These are phyloP conservation scores for Cebidichthys violaceus DNA, from an alignment of 2,113 vertebrate genomes.

Conservation along the genomic window DNA sequence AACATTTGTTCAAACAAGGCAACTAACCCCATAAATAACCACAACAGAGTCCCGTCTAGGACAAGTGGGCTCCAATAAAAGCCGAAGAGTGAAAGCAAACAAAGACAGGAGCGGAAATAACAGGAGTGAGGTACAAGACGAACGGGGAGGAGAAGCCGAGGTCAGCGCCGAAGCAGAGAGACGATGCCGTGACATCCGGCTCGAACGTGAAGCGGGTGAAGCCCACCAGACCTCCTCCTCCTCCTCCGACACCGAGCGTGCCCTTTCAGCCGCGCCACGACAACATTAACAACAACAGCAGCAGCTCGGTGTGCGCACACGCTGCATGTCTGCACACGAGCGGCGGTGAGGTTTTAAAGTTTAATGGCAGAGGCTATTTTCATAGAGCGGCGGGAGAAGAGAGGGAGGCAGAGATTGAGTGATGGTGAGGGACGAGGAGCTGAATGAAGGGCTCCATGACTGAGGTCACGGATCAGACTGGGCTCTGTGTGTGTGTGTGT, in stretches of 20 bases:
- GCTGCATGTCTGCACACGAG: conserved; percentile 57
- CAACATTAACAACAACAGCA: conserved; percentile 45
- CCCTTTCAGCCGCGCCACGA: conserved; percentile 49
- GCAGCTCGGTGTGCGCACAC: conserved; percentile 7
- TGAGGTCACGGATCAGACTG: conserved; percentile 50
- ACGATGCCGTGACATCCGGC: conserved; percentile 63
- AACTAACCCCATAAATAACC: conserved; percentile 56
- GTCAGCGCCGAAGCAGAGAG: conserved; percentile 15
- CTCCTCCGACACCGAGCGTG: conserved; percentile 53
- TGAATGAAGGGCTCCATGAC: conserved; percentile 60
- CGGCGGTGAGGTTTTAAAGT: conserved; percentile 62
- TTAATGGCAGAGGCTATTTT: conserved; percentile 70
- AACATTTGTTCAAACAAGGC: conserved; percentile 44
- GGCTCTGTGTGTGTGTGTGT: not conserved
- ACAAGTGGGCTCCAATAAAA: conserved; percentile 51
- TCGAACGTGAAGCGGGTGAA: conserved; percentile 56
- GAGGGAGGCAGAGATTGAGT: conserved; percentile 63
- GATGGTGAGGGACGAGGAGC: conserved; percentile 48
- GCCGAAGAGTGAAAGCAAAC: conserved; percentile 42
- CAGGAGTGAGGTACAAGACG: conserved; percentile 17
- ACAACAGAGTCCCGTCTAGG: conserved; percentile 46
- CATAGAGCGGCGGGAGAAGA: conserved; percentile 27
- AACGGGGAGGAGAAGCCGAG: conserved; percentile 16
- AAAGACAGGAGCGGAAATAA: conserved; percentile 6
- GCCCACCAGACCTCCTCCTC: conserved; percentile 46